phyloP scores from a whole-genome alignment of 2,888 invertebrate genomes.

The Drosophila stalkeri region DNA sequence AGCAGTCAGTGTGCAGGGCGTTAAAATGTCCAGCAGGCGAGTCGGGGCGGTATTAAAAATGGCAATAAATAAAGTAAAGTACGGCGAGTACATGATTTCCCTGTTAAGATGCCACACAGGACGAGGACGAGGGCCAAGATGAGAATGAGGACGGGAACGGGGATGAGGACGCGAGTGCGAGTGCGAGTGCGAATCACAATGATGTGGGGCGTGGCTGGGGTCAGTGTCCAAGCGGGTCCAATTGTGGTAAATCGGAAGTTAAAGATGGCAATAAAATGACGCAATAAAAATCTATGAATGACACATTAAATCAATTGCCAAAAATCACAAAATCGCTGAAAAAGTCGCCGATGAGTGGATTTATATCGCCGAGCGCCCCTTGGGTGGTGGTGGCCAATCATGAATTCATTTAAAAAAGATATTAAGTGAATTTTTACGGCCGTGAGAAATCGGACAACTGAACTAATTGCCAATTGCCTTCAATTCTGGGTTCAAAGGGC shows the following conservation, averaged over 20 bases:
- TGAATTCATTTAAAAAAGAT: slow-evolving; percentile 65
- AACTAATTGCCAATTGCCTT: slow-evolving; percentile 56
- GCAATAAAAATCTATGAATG: slow-evolving; percentile 86
- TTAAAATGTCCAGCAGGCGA: slow-evolving; percentile 74
- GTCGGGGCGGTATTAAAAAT: slow-evolving; percentile 80
- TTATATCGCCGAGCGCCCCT: slow-evolving; percentile 38
- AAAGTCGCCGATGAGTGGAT: slow-evolving; percentile 64
- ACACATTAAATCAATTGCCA: slow-evolving; percentile 86
- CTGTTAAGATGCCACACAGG: slow-evolving; percentile 80
- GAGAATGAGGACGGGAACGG: neutral
- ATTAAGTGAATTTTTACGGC: slow-evolving; percentile 71
- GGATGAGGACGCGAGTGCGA: slow-evolving; percentile 26
- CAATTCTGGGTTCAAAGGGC: slow-evolving; percentile 38
- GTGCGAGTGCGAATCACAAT: slow-evolving; percentile 48
- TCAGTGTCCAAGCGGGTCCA: slow-evolving; percentile 81
- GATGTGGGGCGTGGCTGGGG: slow-evolving; percentile 38
- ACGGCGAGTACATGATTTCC: slow-evolving; percentile 83
- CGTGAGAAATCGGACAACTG: slow-evolving; percentile 72
- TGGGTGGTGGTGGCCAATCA: slow-evolving; percentile 56
- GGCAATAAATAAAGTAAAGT: slow-evolving; percentile 84
- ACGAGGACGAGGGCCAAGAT: slow-evolving; percentile 8
- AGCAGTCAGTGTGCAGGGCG: slow-evolving; percentile 51
- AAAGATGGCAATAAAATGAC: slow-evolving; percentile 85
- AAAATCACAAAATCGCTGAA: slow-evolving; percentile 82
- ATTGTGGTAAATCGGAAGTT: slow-evolving; percentile 85